Conservation (phyloP, 2,113 vertebrate genomes). For the Tachuris rubrigastra region DNA sequence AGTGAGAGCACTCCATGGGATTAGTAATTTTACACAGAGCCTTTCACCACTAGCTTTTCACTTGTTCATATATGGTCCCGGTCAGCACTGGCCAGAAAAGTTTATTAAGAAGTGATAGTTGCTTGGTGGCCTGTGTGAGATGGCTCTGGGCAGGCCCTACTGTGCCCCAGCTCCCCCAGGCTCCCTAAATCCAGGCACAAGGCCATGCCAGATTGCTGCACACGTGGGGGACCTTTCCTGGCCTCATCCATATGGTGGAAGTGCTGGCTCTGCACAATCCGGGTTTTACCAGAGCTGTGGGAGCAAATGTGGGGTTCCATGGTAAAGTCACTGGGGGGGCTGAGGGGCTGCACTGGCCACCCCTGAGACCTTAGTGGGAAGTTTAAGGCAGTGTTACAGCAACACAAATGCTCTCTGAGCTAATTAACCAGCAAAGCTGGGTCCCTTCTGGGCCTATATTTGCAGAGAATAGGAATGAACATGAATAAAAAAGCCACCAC, state of each 20-base stretch:
- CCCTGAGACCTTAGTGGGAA: not conserved
- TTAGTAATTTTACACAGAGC: slow-evolving; percentile 51
- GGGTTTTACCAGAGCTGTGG: not conserved
- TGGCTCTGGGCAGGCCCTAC: not conserved
- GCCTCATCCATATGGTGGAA: accelerated
- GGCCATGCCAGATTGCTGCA: not conserved
- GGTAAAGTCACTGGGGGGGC: not conserved
- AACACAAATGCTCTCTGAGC: not conserved
- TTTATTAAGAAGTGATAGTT: slow-evolving; percentile 38
- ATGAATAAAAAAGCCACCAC: accelerated
- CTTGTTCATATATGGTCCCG: slow-evolving; percentile 44
- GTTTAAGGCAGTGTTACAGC: not conserved
- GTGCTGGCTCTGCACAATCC: accelerated
- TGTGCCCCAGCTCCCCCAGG: not conserved
- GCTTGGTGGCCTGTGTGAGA: not conserved
- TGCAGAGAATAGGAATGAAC: not conserved
- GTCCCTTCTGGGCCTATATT: not conserved
- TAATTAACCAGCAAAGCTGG: not conserved
- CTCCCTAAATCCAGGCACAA: not conserved
- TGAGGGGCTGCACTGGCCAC: not conserved
- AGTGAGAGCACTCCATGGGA: not conserved
- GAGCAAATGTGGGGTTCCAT: accelerated
- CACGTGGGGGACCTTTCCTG: not conserved
- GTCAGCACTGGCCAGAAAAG: slow-evolving; percentile 25
- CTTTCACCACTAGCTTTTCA: slow-evolving; percentile 70